A percentile compares a stretch with the other conserved stretches of the same genome.
Evolutionary conservation across 2,888 invertebrate genomes (phyloP).

Genomic region (Odontomyia ornata): DNA sequence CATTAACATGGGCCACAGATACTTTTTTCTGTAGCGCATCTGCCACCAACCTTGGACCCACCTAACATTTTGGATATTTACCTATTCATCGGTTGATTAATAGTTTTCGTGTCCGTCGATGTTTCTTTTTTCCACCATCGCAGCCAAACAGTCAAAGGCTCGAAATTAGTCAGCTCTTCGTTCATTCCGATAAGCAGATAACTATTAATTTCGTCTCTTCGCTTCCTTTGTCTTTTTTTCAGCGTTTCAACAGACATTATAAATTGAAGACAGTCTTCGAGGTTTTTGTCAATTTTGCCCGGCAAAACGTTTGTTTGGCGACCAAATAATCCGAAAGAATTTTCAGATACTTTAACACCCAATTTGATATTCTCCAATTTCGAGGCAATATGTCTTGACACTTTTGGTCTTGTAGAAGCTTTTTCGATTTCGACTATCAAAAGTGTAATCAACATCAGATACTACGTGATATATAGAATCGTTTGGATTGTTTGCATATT

Average conservation of each 20-base stretch:
- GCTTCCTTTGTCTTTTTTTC: slow-evolving; percentile 13
- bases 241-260: slow-evolving; percentile 12
- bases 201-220: slow-evolving; percentile 33
- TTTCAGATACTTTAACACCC: slow-evolving; percentile 3
- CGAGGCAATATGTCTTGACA: not conserved
- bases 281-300: not conserved
- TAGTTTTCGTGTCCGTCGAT: slow-evolving; percentile 43
- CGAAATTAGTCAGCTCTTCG: slow-evolving; percentile 24
- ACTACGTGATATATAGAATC: too few relatives aligned
- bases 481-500: too few relatives aligned
- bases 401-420: not conserved
- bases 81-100: slow-evolving; percentile 46
- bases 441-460: too few relatives aligned
- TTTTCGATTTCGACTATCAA: not conserved
- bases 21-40: slow-evolving; percentile 6
- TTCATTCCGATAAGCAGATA: slow-evolving; percentile 30
- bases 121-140: slow-evolving; percentile 5
- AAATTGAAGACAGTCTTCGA: not conserved
- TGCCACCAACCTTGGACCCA: slow-evolving; percentile 24
- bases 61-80: slow-evolving; percentile 34
- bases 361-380: not conserved
- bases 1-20: slow-evolving; percentile 21
- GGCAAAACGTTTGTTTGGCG: not conserved
- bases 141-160: slow-evolving; percentile 2
- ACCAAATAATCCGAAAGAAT: slow-evolving; percentile 22